Conservation (phyloP, 2,797 vertebrate species). For the Cossypha niveicapilla region DNA sequence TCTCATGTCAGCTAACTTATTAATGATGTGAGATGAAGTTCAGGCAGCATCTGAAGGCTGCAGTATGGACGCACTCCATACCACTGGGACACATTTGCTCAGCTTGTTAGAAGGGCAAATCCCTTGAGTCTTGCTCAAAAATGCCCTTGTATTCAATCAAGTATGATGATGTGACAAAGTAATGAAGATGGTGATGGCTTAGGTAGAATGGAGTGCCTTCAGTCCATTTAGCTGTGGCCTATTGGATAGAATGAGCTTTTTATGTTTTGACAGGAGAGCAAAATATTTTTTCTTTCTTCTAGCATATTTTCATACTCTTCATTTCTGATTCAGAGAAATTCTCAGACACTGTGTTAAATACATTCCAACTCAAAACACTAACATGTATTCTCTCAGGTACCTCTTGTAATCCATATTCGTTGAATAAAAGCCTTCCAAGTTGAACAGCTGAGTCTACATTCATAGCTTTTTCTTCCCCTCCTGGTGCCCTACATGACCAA, state of each 20-base stretch:
- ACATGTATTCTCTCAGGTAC: background rate
- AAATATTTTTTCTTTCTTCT: background rate
- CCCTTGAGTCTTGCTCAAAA: background rate
- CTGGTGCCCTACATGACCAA: slow-evolving; percentile 37
- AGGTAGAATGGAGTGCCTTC: background rate
- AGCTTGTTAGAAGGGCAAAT: background rate
- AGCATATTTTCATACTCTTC: background rate
- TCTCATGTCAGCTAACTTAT: background rate
- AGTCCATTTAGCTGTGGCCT: background rate
- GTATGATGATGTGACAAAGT: background rate
- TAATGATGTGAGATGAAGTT: background rate
- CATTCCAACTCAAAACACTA: background rate
- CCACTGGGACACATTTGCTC: background rate
- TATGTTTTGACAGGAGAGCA: background rate
- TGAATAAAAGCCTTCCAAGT: slow-evolving; percentile 55
- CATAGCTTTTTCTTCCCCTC: background rate
- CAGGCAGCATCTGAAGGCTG: background rate
- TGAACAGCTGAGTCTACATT: slow-evolving; percentile 24
- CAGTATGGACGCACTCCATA: background rate
- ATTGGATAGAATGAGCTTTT: background rate
- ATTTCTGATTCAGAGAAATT: background rate
- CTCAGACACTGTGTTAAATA: background rate
- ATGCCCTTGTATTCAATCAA: background rate
- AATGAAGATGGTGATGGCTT: background rate
- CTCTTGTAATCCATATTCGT: slow-evolving; percentile 11